Conservation (phyloP, 2,113 vertebrate genomes). For the Proteles cristata region DNA sequence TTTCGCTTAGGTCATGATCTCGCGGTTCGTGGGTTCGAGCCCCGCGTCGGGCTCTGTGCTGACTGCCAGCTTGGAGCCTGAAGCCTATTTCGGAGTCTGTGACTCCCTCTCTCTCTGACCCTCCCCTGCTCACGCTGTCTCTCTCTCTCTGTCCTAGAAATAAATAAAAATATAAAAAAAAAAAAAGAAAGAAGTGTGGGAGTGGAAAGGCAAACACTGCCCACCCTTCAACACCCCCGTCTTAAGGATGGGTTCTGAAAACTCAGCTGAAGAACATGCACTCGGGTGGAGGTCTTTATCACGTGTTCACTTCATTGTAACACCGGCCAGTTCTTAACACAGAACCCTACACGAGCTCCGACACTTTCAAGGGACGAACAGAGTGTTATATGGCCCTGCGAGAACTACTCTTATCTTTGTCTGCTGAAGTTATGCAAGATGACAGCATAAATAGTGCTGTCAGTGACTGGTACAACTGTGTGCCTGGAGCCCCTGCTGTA, state of each 20-base stretch:
- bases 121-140: too few relatives aligned
- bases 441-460: neutral
- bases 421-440: neutral
- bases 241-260: neutral
- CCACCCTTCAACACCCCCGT: neutral
- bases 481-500: conserved; percentile 47
- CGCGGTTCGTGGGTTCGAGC: too few relatives aligned
- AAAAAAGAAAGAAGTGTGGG: neutral
- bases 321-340: neutral
- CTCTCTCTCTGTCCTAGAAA: too few relatives aligned
- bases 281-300: neutral
- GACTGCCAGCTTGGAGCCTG: too few relatives aligned
- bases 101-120: too few relatives aligned
- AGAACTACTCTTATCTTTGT: neutral
- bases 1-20: too few relatives aligned
- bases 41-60: too few relatives aligned
- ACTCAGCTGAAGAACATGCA: neutral
- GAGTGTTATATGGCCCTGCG: neutral
- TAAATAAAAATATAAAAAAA: too few relatives aligned
- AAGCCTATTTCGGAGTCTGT: too few relatives aligned
- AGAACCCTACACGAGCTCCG: neutral
- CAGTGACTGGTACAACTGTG: conserved; percentile 48
- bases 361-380: conserved; percentile 16
- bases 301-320: neutral
- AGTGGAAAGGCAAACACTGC: neutral